Conservation (phyloP, 2,113 vertebrate species). For the Bungarus multicinctus region DNA sequence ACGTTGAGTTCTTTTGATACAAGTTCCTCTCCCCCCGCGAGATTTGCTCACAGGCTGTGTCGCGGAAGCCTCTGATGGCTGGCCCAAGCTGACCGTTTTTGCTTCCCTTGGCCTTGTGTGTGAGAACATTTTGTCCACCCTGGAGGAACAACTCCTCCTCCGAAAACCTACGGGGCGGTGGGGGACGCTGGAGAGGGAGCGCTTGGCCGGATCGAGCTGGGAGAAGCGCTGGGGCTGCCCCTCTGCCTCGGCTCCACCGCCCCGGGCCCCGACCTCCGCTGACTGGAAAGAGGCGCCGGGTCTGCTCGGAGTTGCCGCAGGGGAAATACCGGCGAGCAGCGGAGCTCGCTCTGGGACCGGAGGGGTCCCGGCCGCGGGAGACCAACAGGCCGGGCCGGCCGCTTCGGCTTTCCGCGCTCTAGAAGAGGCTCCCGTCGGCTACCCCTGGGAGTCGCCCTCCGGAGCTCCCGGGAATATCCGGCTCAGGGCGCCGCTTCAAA, state of each 20-base stretch:
- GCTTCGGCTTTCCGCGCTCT: background rate
- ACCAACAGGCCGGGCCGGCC: background rate
- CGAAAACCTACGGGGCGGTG: background rate
- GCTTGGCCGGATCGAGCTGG: background rate
- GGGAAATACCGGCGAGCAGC: background rate
- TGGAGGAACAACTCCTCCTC: background rate
- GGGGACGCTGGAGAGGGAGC: background rate
- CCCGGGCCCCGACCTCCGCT: background rate
- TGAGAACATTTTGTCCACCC: background rate
- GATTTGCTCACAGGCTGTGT: too few relatives aligned
- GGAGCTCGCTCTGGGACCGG: background rate
- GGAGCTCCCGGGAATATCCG: background rate
- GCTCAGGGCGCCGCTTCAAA: background rate
- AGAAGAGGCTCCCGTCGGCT: background rate
- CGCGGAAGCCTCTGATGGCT: too few relatives aligned
- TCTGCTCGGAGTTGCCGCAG: background rate
- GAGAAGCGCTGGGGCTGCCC: background rate
- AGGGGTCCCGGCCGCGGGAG: background rate
- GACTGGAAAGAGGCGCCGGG: background rate
- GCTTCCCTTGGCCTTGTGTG: too few relatives aligned
- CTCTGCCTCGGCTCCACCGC: too few relatives aligned
- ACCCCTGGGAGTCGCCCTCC: background rate
- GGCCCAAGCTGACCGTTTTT: too few relatives aligned
- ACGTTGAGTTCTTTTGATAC: background rate
- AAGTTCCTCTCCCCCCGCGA: too few relatives aligned